Conservation (phyloP, 2,888 invertebrate species). For the Ellobium chinense region DNA sequence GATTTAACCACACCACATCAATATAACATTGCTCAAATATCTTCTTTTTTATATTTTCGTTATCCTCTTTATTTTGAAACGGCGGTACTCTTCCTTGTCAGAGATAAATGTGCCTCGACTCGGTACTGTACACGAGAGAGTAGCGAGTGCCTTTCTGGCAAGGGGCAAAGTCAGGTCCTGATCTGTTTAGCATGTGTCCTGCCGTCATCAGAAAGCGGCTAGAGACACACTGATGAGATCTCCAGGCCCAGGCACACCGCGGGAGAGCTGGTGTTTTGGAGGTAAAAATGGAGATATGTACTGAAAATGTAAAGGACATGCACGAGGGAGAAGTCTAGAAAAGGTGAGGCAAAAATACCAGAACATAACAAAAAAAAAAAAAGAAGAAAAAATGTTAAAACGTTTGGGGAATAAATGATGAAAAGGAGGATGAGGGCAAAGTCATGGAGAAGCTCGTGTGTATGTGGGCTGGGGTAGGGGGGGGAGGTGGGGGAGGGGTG, state of each 20-base stretch:
- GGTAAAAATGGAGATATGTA: background rate
- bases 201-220: constrained; percentile 15
- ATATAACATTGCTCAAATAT: too few relatives aligned
- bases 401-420: background rate
- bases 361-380: background rate
- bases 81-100: background rate
- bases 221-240: constrained; percentile 10
- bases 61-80: too few relatives aligned
- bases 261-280: constrained; percentile 15
- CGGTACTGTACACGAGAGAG: background rate
- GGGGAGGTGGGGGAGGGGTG: too few relatives aligned
- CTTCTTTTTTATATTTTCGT: too few relatives aligned
- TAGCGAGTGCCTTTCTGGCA: background rate
- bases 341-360: background rate
- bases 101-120: background rate
- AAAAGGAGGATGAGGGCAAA: background rate
- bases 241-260: background rate
- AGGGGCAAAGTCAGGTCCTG: background rate
- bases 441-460: background rate
- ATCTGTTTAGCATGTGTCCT: constrained; percentile 13
- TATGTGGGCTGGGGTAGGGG: too few relatives aligned
- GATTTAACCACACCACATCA: too few relatives aligned
- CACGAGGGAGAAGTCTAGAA: background rate
- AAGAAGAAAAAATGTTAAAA: background rate
- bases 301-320: background rate